Evolutionary conservation across 2,888 invertebrate species (phyloP).

Genomic region (Zootermopsis nevadensis): DNA sequence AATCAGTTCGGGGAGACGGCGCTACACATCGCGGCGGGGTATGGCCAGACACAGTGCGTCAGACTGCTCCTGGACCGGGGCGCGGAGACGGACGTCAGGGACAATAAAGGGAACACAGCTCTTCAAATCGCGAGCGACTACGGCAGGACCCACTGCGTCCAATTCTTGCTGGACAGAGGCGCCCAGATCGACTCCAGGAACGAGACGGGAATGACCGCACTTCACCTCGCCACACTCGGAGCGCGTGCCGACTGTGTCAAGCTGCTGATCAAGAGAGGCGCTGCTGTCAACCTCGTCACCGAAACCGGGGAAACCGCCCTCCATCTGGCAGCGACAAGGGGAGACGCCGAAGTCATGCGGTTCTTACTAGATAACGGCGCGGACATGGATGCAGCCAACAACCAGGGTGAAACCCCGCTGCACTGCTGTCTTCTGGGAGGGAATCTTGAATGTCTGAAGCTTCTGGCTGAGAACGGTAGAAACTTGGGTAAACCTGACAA

Average conservation of each 20-base stretch:
- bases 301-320: background rate
- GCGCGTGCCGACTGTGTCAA: background rate
- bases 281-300: background rate
- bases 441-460: background rate
- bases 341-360: background rate
- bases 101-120: slow-evolving; percentile 1
- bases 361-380: background rate
- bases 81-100: background rate
- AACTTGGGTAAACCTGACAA: background rate
- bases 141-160: background rate
- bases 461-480: background rate
- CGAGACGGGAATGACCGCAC: slow-evolving; percentile 5
- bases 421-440: background rate
- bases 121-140: slow-evolving; percentile 29
- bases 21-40: slow-evolving; percentile 6
- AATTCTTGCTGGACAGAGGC: slow-evolving; percentile 23
- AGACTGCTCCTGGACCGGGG: slow-evolving; percentile 6
- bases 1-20: slow-evolving; percentile 20
- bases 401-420: background rate
- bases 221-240: background rate
- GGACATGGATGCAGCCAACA: background rate
- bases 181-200: background rate
- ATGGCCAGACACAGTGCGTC: slow-evolving; percentile 1
- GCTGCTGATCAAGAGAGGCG: background rate
- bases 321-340: background rate